Conservation (phyloP, 92 coral and sea anemone species). For the Parazoanthus darwini region DNA sequence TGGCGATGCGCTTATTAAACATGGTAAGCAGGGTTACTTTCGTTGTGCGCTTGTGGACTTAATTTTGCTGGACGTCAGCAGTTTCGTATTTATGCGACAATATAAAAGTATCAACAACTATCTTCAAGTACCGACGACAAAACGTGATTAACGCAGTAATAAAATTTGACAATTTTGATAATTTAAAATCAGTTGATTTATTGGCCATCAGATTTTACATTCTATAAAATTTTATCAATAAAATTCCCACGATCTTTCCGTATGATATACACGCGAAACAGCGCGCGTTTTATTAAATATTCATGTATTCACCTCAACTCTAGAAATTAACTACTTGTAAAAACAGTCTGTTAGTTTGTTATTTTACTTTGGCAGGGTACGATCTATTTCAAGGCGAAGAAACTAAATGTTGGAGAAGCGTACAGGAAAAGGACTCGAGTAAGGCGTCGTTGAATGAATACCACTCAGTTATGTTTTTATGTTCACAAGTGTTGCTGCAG, state of each 20-base stretch:
- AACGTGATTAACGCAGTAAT: no score
- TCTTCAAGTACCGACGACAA: not conserved
- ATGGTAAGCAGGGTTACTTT: slow-evolving; percentile 51
- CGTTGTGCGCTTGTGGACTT: not conserved
- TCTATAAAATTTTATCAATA: no score
- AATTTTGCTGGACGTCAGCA: not conserved
- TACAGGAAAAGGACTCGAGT: slow-evolving; percentile 47
- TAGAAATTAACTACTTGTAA: no score
- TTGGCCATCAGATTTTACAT: no score
- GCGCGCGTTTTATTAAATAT: no score
- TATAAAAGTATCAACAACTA: not conserved
- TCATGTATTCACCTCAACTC: no score
- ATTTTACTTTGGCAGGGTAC: slow-evolving; percentile 62
- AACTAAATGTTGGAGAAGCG: slow-evolving; percentile 74
- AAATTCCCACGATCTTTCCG: no score
- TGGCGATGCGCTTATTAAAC: slow-evolving; percentile 62
- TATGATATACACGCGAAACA: no score
- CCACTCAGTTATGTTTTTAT: not conserved
- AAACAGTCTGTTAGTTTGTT: not conserved
- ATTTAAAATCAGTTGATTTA: no score
- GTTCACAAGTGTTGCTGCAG: not conserved
- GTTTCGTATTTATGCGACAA: no score
- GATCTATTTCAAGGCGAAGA: slow-evolving; percentile 78
- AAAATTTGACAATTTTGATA: no score
- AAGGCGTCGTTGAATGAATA: not conserved